These are phyloP conservation scores for Ianthella basta DNA, from an alignment of 37 sponge, comb jelly and placozoan species.

Conservation along the genomic window DNA sequence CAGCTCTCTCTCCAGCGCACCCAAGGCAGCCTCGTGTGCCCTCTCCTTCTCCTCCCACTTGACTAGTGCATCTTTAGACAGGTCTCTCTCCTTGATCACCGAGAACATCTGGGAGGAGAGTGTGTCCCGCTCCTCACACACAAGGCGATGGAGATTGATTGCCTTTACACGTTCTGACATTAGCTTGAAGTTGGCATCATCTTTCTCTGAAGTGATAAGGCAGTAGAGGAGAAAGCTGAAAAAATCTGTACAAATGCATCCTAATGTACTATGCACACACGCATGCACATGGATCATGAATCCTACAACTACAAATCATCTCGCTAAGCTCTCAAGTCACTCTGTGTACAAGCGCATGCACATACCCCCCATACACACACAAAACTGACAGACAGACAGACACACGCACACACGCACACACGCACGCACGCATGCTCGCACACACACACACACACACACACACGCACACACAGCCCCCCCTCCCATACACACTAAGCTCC, in stretches of 20 bases:
- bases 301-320: too few relatives aligned
- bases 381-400: too few relatives aligned
- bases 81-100: slow-evolving; percentile 53
- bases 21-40: slow-evolving; percentile 57
- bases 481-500: too few relatives aligned
- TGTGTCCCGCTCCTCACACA: slow-evolving; percentile 79
- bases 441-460: too few relatives aligned
- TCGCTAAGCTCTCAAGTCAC: too few relatives aligned
- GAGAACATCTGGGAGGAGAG: slow-evolving; percentile 51
- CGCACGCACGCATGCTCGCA: too few relatives aligned
- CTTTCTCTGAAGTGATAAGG: slow-evolving; percentile 66
- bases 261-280: too few relatives aligned
- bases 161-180: slow-evolving; percentile 95
- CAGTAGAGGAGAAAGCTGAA: not conserved
- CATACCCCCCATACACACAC: too few relatives aligned
- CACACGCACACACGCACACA: too few relatives aligned
- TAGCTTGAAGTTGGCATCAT: slow-evolving; percentile 98
- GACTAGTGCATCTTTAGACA: slow-evolving; percentile 50
- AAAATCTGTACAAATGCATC: not conserved
- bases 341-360: too few relatives aligned
- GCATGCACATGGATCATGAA: too few relatives aligned
- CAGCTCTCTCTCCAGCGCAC: slow-evolving; percentile 79
- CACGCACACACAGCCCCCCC: too few relatives aligned
- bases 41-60: slow-evolving; percentile 87
- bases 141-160: slow-evolving; percentile 68